Evolutionary conservation across 2,113 vertebrate species (phyloP), one percentile per base, ranked within the genome.

Genomic region (Daphoenositta chrysoptera): DNA sequence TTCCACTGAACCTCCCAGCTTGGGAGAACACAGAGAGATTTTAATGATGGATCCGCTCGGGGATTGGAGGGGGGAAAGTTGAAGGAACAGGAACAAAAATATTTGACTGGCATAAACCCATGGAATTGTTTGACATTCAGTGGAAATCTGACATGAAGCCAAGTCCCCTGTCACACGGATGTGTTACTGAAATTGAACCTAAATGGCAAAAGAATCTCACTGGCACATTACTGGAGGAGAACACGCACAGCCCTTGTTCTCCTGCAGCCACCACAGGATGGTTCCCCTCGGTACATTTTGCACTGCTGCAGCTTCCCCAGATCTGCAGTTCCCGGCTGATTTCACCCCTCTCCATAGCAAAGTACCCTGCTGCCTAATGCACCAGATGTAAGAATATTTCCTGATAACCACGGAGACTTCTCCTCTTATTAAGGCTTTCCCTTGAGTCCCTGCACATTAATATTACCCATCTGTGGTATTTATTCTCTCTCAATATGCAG

Each of bases 401-500:
- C 82, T 64, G 82, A 80, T 72, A 96, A 78, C 76, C 71, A 58
- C 79, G 30, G 88, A 93, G 90, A 71, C 61, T 92, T 78, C 90
- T 83, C 28, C 76, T 89, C 88, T 90, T 92, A 71, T 79, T 94
- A 66, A 86, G 76, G 7, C 65, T 84, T 37, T 81, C 85, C 88
- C 92, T 72, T 39, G 90, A 92, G 94, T 78, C 93, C 44, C 68
- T 61, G 76, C 87, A 89, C 85, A 68, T 87, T 86, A 89, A 90
- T 97, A 94, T 75, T 95, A 78, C 78, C 85, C 90, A 94, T 89
- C 92, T 87, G 69, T 45, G 42, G 56, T 93, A 92, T 93, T 96
- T 92, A 91, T 93, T 69, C 83, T 78, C 37, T 57, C 87, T 90
- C 86, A 53, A 66, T 18, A 65, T 35, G 64, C 83, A 92, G 83